These are phyloP conservation scores for Rattus rattus DNA, from an alignment of 2,113 vertebrate species.

Conservation along the genomic window DNA sequence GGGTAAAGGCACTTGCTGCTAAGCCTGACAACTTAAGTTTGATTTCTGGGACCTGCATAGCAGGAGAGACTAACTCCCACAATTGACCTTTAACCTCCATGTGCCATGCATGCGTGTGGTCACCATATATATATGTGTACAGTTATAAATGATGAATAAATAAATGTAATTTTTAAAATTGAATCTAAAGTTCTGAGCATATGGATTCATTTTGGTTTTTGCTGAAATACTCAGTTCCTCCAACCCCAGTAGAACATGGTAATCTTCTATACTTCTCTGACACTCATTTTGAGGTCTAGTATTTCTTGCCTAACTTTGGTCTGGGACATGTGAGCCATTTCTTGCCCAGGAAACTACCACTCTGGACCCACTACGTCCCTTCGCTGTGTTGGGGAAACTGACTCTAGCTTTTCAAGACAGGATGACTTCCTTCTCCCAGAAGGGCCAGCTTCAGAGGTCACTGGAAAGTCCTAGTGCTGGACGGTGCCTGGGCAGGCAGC, in stretches of 20 bases:
- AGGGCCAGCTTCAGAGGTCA: neutral
- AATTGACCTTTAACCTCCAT: neutral
- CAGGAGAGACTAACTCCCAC: neutral
- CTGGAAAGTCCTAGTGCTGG: neutral
- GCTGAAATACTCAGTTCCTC: neutral
- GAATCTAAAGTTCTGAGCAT: neutral
- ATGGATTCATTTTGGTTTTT: neutral
- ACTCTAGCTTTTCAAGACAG: neutral
- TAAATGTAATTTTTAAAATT: neutral
- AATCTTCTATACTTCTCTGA: neutral
- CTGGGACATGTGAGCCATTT: neutral
- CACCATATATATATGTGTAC: neutral
- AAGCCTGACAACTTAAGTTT: neutral
- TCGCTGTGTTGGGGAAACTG: neutral
- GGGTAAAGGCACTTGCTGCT: neutral
- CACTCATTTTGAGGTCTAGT: neutral
- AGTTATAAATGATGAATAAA: neutral
- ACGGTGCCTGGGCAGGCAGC: neutral
- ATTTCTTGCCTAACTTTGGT: neutral
- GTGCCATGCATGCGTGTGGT: neutral
- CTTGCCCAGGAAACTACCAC: neutral
- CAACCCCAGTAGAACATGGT: neutral
- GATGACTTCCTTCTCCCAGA: conserved; percentile 19
- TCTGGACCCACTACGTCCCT: neutral
- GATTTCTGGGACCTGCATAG: neutral